Conservation (phyloP, 2,113 vertebrate genomes). For the Mobula birostris region DNA sequence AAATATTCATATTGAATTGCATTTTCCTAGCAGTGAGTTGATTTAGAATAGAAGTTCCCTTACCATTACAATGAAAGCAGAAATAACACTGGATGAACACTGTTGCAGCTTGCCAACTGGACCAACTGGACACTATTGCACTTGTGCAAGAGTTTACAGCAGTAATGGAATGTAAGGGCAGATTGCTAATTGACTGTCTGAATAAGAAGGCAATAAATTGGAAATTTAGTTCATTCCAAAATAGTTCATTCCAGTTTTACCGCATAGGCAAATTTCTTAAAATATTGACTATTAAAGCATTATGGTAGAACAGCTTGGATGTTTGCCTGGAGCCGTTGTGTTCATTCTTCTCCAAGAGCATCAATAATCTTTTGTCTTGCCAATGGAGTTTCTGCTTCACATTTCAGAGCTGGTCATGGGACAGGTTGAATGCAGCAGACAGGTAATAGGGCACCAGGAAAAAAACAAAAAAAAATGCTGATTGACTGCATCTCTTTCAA, state of each 20-base stretch:
- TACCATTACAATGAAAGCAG: not conserved
- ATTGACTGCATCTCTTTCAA: not conserved
- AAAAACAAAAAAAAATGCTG: not conserved
- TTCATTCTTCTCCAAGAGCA: not conserved
- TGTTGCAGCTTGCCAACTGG: not conserved
- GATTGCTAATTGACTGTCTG: not conserved
- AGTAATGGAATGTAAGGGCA: not conserved
- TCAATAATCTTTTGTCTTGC: not conserved
- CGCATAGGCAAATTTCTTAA: not conserved
- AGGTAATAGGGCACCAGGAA: not conserved
- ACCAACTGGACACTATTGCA: not conserved
- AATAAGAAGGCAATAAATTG: not conserved
- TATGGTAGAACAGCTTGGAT: not conserved
- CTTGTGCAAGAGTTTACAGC: not conserved
- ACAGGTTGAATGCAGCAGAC: not conserved
- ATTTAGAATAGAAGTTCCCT: not conserved
- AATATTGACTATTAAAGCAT: not conserved
- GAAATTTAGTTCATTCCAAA: not conserved
- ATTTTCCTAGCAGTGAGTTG: not conserved
- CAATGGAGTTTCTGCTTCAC: not conserved
- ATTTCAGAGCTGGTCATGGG: not conserved
- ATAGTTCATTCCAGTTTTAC: not conserved
- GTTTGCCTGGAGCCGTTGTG: not conserved
- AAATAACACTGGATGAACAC: not conserved
- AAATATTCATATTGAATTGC: not conserved